Base-by-base conservation (phyloP, 2,888 invertebrate species). In the Tethea ocularis region DNA sequence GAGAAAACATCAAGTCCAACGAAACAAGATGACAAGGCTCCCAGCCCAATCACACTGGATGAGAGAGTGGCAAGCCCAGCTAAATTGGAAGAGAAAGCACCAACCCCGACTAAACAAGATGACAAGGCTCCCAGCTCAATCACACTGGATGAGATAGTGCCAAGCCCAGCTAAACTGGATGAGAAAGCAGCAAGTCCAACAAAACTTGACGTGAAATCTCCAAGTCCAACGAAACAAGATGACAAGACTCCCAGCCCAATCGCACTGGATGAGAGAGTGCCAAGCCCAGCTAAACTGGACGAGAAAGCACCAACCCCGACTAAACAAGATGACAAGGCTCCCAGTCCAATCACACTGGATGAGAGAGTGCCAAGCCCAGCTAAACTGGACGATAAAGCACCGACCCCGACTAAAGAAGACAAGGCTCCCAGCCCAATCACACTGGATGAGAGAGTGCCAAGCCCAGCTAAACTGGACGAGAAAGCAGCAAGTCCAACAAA, bases 391-490 rank as follows among this genome's bases (percentile, higher is more conserved):
- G 64, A 68, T 0, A 68, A 65, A 36, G 46, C 51, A 41, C 52
- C n/a, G 52, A 57, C 54, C 51, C 54, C 3, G 13, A 38, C 15
- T 8, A 46, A 8, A n/a, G n/a, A n/a, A n/a, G n/a, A n/a, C n/a
- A n/a, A n/a, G n/a, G n/a, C n/a, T n/a, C n/a, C n/a, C n/a, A n/a
- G n/a, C n/a, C n/a, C n/a, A n/a, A n/a, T n/a, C n/a, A n/a, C n/a
- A 23, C 10, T 38, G 1, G 56, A 56, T n/a, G 22, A n/a, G 23
- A 41, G 10, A 54, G 38, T 36, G 62, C 63, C 62, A 22, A 69
- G 68, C 64, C 69, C 69, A 69, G 60, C 64, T 69, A 64, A 66
- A 68, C 67, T 62, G 36, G 61, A 68, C 56, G 38, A n/a, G n/a
- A n/a, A n/a, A n/a, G n/a, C n/a, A n/a, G n/a, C n/a, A n/a, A n/a